A percentile compares a stretch with the other conserved stretches of the same genome.
These are phyloP conservation scores for Planiliza haematocheilus DNA, from an alignment of 2,113 vertebrate genomes.

Conservation along the genomic window DNA sequence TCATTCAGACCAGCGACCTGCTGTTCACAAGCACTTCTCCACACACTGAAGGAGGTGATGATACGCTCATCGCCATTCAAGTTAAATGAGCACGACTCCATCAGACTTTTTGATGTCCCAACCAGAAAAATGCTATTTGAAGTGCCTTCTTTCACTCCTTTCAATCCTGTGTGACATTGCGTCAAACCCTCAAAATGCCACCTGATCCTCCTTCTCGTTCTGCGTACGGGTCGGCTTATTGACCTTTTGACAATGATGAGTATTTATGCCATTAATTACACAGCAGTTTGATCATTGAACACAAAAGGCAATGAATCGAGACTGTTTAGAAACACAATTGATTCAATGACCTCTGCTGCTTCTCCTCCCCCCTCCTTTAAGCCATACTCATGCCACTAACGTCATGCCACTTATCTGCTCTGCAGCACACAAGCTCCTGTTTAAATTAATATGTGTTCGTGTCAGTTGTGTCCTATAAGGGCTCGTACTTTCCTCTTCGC, in stretches of 20 bases:
- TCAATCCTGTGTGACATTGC: no score
- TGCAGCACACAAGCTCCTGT: conserved; percentile 13
- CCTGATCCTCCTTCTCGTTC: background rate
- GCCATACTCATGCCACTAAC: conserved; percentile 25
- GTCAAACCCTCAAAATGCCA: background rate
- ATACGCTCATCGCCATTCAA: background rate
- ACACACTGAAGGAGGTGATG: conserved; percentile 5
- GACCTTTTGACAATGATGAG: conserved; percentile 38
- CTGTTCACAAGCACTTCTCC: conserved; percentile 30
- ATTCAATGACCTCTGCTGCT: conserved; percentile 46
- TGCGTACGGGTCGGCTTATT: background rate
- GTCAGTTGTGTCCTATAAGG: background rate
- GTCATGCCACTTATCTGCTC: conserved; percentile 35
- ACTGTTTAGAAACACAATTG: conserved; percentile 47
- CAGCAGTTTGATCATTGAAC: conserved; percentile 57
- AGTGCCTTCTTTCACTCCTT: no score
- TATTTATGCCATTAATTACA: conserved; percentile 53
- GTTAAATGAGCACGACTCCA: background rate
- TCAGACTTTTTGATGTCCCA: conserved; percentile 15
- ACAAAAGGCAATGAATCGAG: conserved; percentile 21
- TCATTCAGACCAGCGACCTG: conserved; percentile 30
- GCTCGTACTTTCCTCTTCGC: background rate
- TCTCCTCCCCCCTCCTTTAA: conserved; percentile 38
- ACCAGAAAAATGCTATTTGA: background rate
- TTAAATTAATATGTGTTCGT: background rate